Percentiles rank a stretch among this genome's conserved stretches.
Conservation (phyloP, 2,113 vertebrate species). For the Nannobrachium achirus region DNA sequence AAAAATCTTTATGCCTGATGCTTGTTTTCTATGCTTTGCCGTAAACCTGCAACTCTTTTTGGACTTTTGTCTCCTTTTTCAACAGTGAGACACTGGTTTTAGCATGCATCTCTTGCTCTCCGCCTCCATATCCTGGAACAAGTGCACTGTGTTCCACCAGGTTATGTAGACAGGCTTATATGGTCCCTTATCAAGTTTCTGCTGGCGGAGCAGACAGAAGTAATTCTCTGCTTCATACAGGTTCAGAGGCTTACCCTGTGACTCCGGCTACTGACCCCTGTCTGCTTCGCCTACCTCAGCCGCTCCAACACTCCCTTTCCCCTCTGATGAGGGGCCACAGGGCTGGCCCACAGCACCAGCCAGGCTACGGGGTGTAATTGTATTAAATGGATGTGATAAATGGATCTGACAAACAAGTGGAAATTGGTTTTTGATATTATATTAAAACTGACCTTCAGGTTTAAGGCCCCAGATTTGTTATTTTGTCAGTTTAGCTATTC, state of each 20-base stretch:
- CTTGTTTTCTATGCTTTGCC: too few species aligned
- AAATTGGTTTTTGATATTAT: constrained; percentile 87
- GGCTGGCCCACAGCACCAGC: constrained; percentile 38
- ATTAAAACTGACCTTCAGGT: constrained; percentile 87
- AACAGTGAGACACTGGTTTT: constrained; percentile 22
- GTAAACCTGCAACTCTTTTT: constrained; percentile 26
- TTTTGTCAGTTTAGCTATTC: constrained; percentile 70
- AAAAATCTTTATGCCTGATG: too few species aligned
- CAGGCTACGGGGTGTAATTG: constrained; percentile 80
- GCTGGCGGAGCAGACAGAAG: constrained; percentile 19
- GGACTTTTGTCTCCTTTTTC: constrained; percentile 30
- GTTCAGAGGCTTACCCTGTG: constrained; percentile 21
- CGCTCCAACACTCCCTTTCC: constrained; percentile 50
- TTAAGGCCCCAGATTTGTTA: constrained; percentile 80
- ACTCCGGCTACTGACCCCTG: constrained; percentile 30
- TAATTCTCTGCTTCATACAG: constrained; percentile 46
- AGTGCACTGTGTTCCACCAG: constrained; percentile 20
- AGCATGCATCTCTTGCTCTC: constrained; percentile 17
- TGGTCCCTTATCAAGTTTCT: constrained; percentile 34
- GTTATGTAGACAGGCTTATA: constrained; percentile 19
- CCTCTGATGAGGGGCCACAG: constrained; percentile 44
- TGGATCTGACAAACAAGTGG: constrained; percentile 84
- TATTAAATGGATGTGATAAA: constrained; percentile 85
- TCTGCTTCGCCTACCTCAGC: constrained; percentile 27
- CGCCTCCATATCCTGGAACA: constrained; percentile 20